A percentile compares a stretch with the other conserved stretches of the same genome.
Conservation (phyloP, 2,113 vertebrate species). For the Ranitomeya imitator region DNA sequence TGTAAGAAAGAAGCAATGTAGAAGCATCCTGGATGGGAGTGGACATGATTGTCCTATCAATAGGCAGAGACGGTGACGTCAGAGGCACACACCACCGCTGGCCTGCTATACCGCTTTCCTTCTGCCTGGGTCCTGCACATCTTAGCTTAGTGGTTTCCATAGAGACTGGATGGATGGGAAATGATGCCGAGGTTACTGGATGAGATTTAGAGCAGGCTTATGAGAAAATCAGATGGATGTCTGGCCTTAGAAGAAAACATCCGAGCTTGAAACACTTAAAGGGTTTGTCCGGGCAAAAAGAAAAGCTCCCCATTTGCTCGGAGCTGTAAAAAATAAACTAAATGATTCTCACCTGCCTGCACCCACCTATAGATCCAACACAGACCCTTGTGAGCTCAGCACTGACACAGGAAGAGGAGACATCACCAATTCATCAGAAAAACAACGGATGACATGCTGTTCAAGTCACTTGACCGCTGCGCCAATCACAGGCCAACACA, state of each 20-base stretch:
- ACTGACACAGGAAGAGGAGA: too few species aligned
- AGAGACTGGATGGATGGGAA: slow-evolving; percentile 75
- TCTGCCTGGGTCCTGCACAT: slow-evolving; percentile 67
- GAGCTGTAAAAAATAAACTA: too few species aligned
- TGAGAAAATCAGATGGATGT: not conserved
- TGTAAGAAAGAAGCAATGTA: slow-evolving; percentile 65
- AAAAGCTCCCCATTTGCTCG: too few species aligned
- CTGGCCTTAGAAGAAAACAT: not conserved
- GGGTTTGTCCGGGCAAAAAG: too few species aligned
- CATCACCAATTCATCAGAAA: too few species aligned
- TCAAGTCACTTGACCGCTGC: too few species aligned
- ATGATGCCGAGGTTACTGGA: slow-evolving; percentile 65
- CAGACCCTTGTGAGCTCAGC: too few species aligned
- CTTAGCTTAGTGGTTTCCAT: slow-evolving; percentile 84
- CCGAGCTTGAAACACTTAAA: too few species aligned
- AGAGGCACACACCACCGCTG: slow-evolving; percentile 73
- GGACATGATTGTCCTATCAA: slow-evolving; percentile 76
- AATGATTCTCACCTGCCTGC: too few species aligned
- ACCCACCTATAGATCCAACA: too few species aligned
- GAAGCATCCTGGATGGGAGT: slow-evolving; percentile 72
- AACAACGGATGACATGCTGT: too few species aligned
- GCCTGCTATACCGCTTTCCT: slow-evolving; percentile 66
- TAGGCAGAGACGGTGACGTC: slow-evolving; percentile 66
- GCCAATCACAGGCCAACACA: too few species aligned
- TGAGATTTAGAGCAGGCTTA: slow-evolving; percentile 52